A percentile compares a stretch with the other conserved stretches of the same genome.
These are phyloP conservation scores for Dexiosoma caninum DNA, from an alignment of 2,888 invertebrate species.

Conservation along the genomic window DNA sequence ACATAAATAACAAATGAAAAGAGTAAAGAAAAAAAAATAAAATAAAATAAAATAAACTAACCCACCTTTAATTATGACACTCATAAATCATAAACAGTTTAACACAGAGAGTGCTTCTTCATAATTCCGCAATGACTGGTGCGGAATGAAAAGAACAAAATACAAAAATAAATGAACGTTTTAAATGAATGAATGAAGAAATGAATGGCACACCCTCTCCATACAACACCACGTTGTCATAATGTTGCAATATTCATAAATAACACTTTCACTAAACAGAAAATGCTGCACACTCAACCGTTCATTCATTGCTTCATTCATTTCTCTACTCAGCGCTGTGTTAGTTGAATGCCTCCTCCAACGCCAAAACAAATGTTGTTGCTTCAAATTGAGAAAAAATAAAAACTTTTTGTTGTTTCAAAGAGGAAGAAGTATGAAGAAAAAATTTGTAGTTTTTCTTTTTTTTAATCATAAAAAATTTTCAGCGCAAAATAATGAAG, in stretches of 20 bases:
- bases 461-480: background rate
- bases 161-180: background rate
- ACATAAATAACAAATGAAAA: conserved; percentile 60
- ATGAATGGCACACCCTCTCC: conserved; percentile 45
- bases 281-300: conserved; percentile 9
- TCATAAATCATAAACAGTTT: conserved; percentile 63
- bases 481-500: conserved; percentile 31
- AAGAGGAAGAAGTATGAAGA: background rate
- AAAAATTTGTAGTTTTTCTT: no score
- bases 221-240: conserved; percentile 28
- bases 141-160: conserved; percentile 10
- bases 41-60: no score
- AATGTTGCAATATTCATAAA: conserved; percentile 54
- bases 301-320: no score
- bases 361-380: background rate
- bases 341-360: background rate
- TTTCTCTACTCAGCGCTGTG: background rate
- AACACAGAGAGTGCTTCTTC: conserved; percentile 46
- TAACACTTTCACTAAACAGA: conserved; percentile 44
- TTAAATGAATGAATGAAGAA: conserved; percentile 38
- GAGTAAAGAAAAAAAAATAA: conserved; percentile 22
- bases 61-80: conserved; percentile 59
- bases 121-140: conserved; percentile 30
- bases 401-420: conserved; percentile 17
- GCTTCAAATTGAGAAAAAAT: background rate